Conservation (phyloP, 2,888 invertebrate species). For the Amphipoea oculea region DNA sequence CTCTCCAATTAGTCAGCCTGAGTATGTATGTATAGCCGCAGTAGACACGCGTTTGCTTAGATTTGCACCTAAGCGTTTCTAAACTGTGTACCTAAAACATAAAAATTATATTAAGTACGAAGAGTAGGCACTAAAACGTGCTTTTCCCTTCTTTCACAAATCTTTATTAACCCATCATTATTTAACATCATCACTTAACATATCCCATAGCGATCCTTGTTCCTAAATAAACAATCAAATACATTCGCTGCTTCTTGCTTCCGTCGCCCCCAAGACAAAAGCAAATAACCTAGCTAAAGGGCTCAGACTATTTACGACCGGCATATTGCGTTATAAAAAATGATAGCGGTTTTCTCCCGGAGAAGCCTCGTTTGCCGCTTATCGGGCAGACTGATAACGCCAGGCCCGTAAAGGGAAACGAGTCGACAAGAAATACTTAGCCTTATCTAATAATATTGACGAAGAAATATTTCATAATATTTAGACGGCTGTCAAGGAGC, state of each 20-base stretch:
- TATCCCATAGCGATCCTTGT: conserved; percentile 30
- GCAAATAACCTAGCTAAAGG: conserved; percentile 73
- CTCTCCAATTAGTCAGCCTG: no score
- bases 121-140: conserved; percentile 9
- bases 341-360: conserved; percentile 80
- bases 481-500: conserved; percentile 66
- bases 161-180: conserved; percentile 30
- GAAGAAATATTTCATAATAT: conserved; percentile 77
- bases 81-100: background rate
- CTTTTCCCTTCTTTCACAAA: conserved; percentile 1
- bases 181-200: conserved; percentile 35
- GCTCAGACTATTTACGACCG: conserved; percentile 79
- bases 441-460: conserved; percentile 81
- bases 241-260: conserved; percentile 66
- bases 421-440: conserved; percentile 79
- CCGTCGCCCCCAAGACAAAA: conserved; percentile 72
- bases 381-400: conserved; percentile 81
- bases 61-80: no score
- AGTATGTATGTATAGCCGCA: background rate
- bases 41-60: background rate
- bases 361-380: conserved; percentile 81
- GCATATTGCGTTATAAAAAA: conserved; percentile 85
- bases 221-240: conserved; percentile 70
- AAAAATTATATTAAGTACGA: background rate
- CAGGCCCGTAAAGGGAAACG: conserved; percentile 78